Base-by-base conservation (phyloP, 2,113 vertebrate species). In the Pogonocichla stellata region DNA sequence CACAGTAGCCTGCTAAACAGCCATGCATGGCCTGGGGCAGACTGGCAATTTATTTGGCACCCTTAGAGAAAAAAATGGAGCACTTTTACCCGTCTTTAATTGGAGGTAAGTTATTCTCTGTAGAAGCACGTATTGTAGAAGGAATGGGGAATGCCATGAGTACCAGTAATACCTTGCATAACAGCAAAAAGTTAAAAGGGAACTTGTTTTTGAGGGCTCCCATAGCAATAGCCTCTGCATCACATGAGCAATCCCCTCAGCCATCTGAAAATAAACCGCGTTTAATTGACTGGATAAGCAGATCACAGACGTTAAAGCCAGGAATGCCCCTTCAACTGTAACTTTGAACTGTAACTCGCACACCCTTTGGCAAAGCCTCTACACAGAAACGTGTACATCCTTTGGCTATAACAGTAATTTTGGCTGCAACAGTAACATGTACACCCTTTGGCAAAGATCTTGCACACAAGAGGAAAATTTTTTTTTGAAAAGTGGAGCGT, bases 321-420 rank as follows among this genome's bases (percentile, higher is more conserved):
- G 95, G 96, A 97, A 97, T 97, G 94, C 92, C 95, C 96, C 96
- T 97, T 93, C 96, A 95, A 96, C 94, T 95, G 93, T 90, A 97
- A 95, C 95, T 97, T 97, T 97, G 96, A 97, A 95, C 96, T 79
- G 92, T 14, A 93, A 12, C 71, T 96, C 72, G 74, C 95, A 95
- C 90, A 67, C 95, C 93, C 94, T 94, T 96, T 93, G 95, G 96
- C 95, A 95, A 88, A 0, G 13, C 78, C 7, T 60, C 93, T 93
- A 53, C 93, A 78, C 89, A 88, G 94, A 88, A 89, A 94, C 40
- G 22, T 96, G 94, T 96, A 95, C 88, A 84, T 96, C 96, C 97
- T 58, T 96, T 97, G 96, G 97, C 96, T 97, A 96, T 96, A 97
- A 97, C 96, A 97, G 96, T 93, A 97, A 95, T 91, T 90, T 96